Conservation (phyloP, 1,140 invertebrate species). For the Penaeus indicus region DNA sequence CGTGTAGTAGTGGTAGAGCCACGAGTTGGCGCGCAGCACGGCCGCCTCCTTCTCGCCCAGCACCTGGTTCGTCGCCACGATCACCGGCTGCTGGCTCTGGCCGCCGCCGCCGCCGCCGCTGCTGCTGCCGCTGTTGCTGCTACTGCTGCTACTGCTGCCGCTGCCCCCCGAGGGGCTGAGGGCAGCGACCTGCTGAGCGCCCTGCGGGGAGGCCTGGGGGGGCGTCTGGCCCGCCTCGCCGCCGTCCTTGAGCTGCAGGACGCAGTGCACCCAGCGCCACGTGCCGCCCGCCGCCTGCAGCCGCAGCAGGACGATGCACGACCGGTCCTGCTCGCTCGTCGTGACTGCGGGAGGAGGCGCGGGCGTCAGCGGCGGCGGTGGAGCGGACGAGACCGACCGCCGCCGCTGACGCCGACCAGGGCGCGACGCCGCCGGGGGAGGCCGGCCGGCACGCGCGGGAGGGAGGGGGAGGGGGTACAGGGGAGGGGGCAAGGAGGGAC, state of each 20-base stretch:
- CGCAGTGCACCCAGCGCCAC: constrained; percentile 95
- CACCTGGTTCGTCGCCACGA: constrained; percentile 98
- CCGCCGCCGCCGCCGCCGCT: constrained; percentile 69
- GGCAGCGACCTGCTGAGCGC: not conserved
- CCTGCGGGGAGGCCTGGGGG: not conserved
- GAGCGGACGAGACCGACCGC: not conserved
- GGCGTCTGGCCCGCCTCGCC: constrained; percentile 70
- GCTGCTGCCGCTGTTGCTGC: constrained; percentile 33
- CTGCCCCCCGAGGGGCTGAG: not conserved
- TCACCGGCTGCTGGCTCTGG: constrained; percentile 85
- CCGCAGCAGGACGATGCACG: constrained; percentile 91
- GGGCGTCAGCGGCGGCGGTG: not conserved
- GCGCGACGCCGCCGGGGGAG: no score
- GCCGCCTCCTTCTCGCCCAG: constrained; percentile 88
- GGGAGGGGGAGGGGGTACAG: no score
- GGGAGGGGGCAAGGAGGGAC: no score
- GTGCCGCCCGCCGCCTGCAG: constrained; percentile 86
- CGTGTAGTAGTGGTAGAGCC: constrained; percentile 94
- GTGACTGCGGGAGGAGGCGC: constrained; percentile 78
- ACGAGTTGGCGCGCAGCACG: constrained; percentile 91
- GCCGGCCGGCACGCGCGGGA: no score
- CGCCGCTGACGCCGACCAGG: not conserved
- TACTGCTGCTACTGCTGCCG: constrained; percentile 19
- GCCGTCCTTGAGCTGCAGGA: constrained; percentile 93
- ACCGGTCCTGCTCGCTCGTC: constrained; percentile 95